phyloP scores from a whole-genome alignment of 2,888 invertebrate species.

The Calliopum simillimum region DNA sequence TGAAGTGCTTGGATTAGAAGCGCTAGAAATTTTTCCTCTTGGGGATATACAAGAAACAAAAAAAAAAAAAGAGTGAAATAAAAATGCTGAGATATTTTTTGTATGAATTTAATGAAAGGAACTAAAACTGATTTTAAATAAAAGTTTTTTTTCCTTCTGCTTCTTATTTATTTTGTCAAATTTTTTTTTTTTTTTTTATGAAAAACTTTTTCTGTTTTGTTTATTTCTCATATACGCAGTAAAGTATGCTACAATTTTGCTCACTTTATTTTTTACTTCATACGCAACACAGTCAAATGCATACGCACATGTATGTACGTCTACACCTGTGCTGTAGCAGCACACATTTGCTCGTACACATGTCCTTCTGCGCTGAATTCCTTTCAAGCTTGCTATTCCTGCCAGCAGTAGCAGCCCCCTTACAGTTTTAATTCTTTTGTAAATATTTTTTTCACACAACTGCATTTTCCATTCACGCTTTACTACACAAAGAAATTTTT shows the following conservation, averaged over 20 bases:
- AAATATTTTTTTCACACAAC: conserved; percentile 34
- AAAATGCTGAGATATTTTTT: not conserved
- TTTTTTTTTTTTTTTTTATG: too few species aligned
- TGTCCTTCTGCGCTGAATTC: not conserved
- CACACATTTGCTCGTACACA: too few species aligned
- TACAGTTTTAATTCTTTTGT: conserved; percentile 28
- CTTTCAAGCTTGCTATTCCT: not conserved
- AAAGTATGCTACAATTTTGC: conserved; percentile 30
- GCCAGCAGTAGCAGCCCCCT: not conserved
- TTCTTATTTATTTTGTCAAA: not conserved
- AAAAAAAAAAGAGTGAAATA: too few species aligned
- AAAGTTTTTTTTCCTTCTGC: not conserved
- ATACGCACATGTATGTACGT: not conserved
- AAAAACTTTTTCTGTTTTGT: not conserved
- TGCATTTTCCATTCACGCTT: conserved; percentile 34
- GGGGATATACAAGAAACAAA: too few species aligned
- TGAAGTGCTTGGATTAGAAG: too few species aligned
- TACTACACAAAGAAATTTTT: conserved; percentile 30
- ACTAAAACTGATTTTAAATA: not conserved
- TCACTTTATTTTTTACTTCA: conserved; percentile 14
- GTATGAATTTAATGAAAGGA: not conserved
- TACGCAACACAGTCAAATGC: not conserved
- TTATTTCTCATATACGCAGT: conserved; percentile 11
- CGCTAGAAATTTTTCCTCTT: too few species aligned
- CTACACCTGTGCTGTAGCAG: too few species aligned